Evolutionary conservation across 2,888 invertebrate species (phyloP).

Genomic region (Sepioteuthis lessoniana): DNA sequence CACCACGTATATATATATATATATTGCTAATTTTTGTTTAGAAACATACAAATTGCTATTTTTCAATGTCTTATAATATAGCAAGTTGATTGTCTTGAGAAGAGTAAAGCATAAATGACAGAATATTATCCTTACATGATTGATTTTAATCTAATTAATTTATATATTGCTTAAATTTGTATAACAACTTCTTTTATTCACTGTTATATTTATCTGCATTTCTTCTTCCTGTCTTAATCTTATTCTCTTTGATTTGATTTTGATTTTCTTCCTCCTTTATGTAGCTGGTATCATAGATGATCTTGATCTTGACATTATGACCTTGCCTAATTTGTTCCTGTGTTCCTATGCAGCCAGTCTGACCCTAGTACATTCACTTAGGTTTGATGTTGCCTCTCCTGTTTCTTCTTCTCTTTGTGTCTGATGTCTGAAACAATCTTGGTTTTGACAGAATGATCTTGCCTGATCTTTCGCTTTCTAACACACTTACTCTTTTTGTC

Average conservation of each 20-base stretch:
- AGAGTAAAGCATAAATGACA: neutral
- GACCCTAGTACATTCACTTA: neutral
- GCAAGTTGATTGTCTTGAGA: neutral
- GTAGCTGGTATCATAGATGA: neutral
- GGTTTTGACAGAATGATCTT: conserved; percentile 2
- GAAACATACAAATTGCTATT: neutral
- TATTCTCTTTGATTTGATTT: neutral
- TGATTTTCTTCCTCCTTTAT: neutral
- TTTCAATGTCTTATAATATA: neutral
- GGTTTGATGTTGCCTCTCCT: conserved; percentile 18
- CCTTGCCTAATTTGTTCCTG: conserved; percentile 5
- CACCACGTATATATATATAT: too few relatives aligned
- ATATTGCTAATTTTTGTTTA: neutral
- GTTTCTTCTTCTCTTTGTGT: neutral
- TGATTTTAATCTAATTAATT: neutral
- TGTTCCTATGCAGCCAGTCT: neutral
- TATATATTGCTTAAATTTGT: neutral
- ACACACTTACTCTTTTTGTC: neutral
- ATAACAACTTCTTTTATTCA: neutral
- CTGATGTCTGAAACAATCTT: conserved; percentile 19
- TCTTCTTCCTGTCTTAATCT: neutral
- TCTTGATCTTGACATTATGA: neutral
- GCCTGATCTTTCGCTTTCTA: conserved; percentile 10
- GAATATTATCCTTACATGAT: neutral
- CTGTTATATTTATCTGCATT: neutral